Evolutionary conservation across 2,797 vertebrate genomes (phyloP), one percentile per base, ranked within the genome.

Genomic region (Coranthus polyacanthus): DNA sequence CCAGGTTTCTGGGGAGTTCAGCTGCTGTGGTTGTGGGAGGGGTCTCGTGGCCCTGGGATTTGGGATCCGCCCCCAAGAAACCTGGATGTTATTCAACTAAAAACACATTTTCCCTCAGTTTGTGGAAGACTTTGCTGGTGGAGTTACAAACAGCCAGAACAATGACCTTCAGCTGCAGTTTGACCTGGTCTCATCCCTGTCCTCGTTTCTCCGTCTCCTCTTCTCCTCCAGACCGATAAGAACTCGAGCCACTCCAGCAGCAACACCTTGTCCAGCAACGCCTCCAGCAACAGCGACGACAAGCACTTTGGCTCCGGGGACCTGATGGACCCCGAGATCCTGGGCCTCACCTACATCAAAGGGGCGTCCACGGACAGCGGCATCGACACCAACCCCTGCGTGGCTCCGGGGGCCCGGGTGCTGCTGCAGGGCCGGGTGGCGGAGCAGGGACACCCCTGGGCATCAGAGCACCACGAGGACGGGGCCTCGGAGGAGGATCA

Each of bases 361-460:
- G 97, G 97, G 0, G 96, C 96, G 0, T 98, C 97, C 17, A 97
- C 97, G 0, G 97, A 99, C 92, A 98, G 97, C 11, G 97, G 97
- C 64, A 98, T 98, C 2, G 97, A 99, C 77, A 98, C 97, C 0
- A 94, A 96, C 37, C 96, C 96, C 2, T 97, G 97, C 77, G 81
- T 96, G 88, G 57, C 95, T 0, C 84, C 95, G 0, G 89, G 89
- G 45, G 83, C 86, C 46, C 82, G 92, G 49, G 76, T 89, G 37
- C 24, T 92, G 68, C 78, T 91, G 54, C 92, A 92, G 46, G 72
- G 47, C 90, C 90, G 82, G 87, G 90, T 49, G 81, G 84, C 0
- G 26, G 94, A 95, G 73, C 93, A 89, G 68, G 86, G 87, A 37
- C 69, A 91, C 52, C 64, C 86, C 3, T 98, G 97, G 96, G 75